phyloP scores from a whole-genome alignment of 2,888 invertebrate genomes.

The Nemotelus nigrinus region DNA sequence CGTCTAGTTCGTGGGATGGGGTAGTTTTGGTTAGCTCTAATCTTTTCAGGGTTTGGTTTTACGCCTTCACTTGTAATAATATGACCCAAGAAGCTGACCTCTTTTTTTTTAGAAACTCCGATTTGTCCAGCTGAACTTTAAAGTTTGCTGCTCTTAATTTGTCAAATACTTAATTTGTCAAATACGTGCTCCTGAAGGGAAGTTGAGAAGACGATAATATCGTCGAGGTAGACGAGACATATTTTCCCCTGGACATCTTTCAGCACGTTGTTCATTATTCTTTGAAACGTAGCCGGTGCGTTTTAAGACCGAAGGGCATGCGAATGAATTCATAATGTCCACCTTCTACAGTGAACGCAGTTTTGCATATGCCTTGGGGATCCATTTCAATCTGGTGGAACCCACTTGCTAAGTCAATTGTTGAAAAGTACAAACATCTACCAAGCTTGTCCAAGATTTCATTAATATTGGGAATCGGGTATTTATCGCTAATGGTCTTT shows the following conservation, averaged over 20 bases:
- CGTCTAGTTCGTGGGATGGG: slow-evolving; percentile 52
- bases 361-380: neutral
- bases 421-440: neutral
- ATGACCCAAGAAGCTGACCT: slow-evolving; percentile 56
- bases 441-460: slow-evolving; percentile 18
- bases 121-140: slow-evolving; percentile 54
- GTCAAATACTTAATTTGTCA: slow-evolving; percentile 52
- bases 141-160: slow-evolving; percentile 48
- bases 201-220: slow-evolving; percentile 14
- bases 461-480: slow-evolving; percentile 7
- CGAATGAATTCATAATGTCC: slow-evolving; percentile 10
- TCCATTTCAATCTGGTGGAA: slow-evolving; percentile 19
- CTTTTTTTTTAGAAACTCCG: slow-evolving; percentile 53
- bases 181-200: slow-evolving; percentile 3
- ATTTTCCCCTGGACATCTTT: slow-evolving; percentile 11
- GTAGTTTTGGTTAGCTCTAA: slow-evolving; percentile 52
- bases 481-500: slow-evolving; percentile 15
- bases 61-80: slow-evolving; percentile 55
- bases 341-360: slow-evolving; percentile 10
- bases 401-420: slow-evolving; percentile 12
- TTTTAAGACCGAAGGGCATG: slow-evolving; percentile 3
- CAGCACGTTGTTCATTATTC: slow-evolving; percentile 7
- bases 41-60: slow-evolving; percentile 55
- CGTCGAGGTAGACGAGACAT: slow-evolving; percentile 1
- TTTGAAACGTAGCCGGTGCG: slow-evolving; percentile 3